phyloP scores from a whole-genome alignment of 53 echinoderm and acorn worm species.

The Paelopatides confundens region DNA sequence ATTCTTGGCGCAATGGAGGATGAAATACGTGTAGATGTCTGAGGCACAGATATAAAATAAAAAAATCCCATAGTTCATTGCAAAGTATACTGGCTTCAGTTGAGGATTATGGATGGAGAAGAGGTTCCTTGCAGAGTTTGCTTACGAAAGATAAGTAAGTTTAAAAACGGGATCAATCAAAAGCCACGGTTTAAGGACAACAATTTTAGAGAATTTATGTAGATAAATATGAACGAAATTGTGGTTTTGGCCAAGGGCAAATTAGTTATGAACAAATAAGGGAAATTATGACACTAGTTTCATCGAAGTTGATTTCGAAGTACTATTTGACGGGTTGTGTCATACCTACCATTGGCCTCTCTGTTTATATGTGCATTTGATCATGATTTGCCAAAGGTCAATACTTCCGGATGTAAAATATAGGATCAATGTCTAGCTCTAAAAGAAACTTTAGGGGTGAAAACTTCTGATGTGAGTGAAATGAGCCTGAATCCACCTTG shows the following conservation, averaged over 20 bases:
- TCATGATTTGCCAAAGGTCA: too few relatives aligned
- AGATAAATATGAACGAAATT: neutral
- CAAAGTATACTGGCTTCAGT: neutral
- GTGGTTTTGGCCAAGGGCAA: constrained; percentile 3
- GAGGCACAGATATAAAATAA: constrained; percentile 1
- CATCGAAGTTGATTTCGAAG: neutral
- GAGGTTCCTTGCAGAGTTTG: neutral
- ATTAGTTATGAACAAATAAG: neutral
- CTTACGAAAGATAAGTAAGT: neutral
- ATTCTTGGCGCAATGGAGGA: constrained; percentile 3
- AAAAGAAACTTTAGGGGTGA: too few relatives aligned
- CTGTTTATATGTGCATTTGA: too few relatives aligned
- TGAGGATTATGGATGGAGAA: neutral
- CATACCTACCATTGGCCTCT: neutral
- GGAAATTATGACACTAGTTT: neutral
- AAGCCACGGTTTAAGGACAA: neutral
- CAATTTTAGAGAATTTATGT: neutral
- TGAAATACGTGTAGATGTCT: neutral
- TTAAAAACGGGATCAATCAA: neutral
- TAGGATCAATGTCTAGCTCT: too few relatives aligned
- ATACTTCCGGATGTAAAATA: too few relatives aligned
- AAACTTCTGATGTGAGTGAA: too few relatives aligned
- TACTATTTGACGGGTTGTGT: neutral
- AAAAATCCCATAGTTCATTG: neutral
- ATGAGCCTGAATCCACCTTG: too few relatives aligned